These are phyloP conservation scores for Scelioninae gen. 1 DNA, from an alignment of 2,888 invertebrate genomes.

Conservation along the genomic window DNA sequence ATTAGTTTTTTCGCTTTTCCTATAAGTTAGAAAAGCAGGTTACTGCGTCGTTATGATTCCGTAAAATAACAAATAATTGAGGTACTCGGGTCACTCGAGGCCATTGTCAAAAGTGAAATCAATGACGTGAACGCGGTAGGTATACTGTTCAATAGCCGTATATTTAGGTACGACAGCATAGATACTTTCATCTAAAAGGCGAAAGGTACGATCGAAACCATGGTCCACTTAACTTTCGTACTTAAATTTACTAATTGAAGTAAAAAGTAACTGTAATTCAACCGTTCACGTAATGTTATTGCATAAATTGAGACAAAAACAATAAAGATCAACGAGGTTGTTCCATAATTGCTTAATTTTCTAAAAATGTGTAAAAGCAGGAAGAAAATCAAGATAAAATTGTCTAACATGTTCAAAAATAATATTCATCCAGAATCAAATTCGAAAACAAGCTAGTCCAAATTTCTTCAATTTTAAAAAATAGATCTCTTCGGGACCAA, in stretches of 20 bases:
- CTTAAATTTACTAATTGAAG: slow-evolving; percentile 54
- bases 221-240: slow-evolving; percentile 46
- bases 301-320: neutral
- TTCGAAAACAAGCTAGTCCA: too few species aligned
- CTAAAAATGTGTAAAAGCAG: too few species aligned
- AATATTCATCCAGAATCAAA: too few species aligned
- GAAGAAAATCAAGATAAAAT: neutral
- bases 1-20: slow-evolving; percentile 23
- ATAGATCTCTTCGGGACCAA: too few species aligned
- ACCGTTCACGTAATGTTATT: too few species aligned
- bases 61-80: slow-evolving; percentile 51
- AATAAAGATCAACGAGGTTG: slow-evolving; percentile 4
- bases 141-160: slow-evolving; percentile 72
- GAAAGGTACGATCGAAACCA: slow-evolving; percentile 56
- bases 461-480: too few species aligned
- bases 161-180: slow-evolving; percentile 74
- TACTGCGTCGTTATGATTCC: slow-evolving; percentile 41
- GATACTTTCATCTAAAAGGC: slow-evolving; percentile 74
- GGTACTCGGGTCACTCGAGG: slow-evolving; percentile 77
- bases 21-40: slow-evolving; percentile 29
- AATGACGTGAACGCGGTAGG: slow-evolving; percentile 70
- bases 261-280: slow-evolving; percentile 12
- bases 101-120: slow-evolving; percentile 84
- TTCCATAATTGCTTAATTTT: neutral
- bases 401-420: too few species aligned